phyloP scores from a whole-genome alignment of 2,888 invertebrate species.

The Barypeithes pellucidus region DNA sequence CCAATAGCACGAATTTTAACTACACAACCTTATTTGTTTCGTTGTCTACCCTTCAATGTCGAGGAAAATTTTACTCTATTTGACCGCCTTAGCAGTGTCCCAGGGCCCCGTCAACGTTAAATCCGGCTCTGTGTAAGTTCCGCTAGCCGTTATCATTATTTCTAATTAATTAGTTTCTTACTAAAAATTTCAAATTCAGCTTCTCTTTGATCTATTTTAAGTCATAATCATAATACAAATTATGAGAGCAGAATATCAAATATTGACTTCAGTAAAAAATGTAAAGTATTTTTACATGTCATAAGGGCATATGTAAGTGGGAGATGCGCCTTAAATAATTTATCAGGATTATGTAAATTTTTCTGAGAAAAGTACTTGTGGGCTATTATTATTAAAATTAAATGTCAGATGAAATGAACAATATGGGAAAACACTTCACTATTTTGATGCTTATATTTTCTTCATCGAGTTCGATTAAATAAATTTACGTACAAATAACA shows the following conservation, averaged over 20 bases:
- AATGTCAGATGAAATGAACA: conserved; percentile 21
- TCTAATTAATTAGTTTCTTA: too few relatives aligned
- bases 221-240: too few relatives aligned
- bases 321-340: background rate
- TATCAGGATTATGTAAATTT: background rate
- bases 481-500: conserved; percentile 38
- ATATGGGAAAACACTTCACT: conserved; percentile 2
- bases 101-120: too few relatives aligned
- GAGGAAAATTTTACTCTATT: too few relatives aligned
- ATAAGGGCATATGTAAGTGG: background rate
- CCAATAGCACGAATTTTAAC: too few relatives aligned
- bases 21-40: too few relatives aligned
- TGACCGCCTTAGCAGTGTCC: too few relatives aligned
- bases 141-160: too few relatives aligned
- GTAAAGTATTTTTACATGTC: background rate
- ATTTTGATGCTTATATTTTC: conserved; percentile 18
- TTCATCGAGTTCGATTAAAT: conserved; percentile 9
- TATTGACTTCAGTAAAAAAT: background rate
- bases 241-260: background rate
- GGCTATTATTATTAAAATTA: conserved; percentile 38
- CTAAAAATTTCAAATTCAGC: too few relatives aligned
- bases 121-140: too few relatives aligned
- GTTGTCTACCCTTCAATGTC: too few relatives aligned
- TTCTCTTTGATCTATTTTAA: too few relatives aligned
- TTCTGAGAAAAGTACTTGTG: background rate